Percentiles rank a stretch among this genome's conserved stretches.
phyloP scores from a whole-genome alignment of 2,888 invertebrate species.

The Falcaria lacertinaria region DNA sequence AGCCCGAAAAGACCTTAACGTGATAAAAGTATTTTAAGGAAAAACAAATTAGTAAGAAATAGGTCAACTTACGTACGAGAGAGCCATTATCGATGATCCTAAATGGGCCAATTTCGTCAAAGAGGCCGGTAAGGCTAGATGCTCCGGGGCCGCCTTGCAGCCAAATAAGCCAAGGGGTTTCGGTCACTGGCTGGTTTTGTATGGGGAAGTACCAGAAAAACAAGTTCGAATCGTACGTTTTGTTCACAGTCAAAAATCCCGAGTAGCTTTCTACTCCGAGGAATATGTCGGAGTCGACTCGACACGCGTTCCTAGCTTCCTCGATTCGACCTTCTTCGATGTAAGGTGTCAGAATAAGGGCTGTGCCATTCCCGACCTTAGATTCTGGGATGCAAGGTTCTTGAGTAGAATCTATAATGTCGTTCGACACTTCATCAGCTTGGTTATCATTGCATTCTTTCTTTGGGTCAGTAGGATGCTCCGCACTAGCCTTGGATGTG shows the following conservation, averaged over 20 bases:
- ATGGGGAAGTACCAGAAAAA: slow-evolving; percentile 93
- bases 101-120: slow-evolving; percentile 68
- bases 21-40: too few relatives aligned
- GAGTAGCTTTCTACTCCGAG: slow-evolving; percentile 70
- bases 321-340: slow-evolving; percentile 50
- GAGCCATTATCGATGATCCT: slow-evolving; percentile 20
- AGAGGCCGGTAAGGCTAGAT: slow-evolving; percentile 77
- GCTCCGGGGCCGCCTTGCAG: slow-evolving; percentile 93
- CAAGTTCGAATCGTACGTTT: slow-evolving; percentile 84
- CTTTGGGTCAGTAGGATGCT: background rate
- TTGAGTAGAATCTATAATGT: background rate
- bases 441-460: background rate
- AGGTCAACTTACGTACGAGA: slow-evolving; percentile 34
- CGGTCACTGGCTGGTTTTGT: slow-evolving; percentile 48
- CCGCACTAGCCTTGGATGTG: background rate
- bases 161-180: slow-evolving; percentile 89
- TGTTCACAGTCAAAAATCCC: slow-evolving; percentile 85
- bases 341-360: slow-evolving; percentile 58
- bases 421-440: background rate
- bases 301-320: slow-evolving; percentile 52
- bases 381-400: slow-evolving; percentile 13
- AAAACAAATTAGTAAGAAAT: too few relatives aligned
- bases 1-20: too few relatives aligned
- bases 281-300: slow-evolving; percentile 46
- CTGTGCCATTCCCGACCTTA: slow-evolving; percentile 40